phyloP scores from a whole-genome alignment of 1,140 invertebrate genomes.

The Drosophila hydei region DNA sequence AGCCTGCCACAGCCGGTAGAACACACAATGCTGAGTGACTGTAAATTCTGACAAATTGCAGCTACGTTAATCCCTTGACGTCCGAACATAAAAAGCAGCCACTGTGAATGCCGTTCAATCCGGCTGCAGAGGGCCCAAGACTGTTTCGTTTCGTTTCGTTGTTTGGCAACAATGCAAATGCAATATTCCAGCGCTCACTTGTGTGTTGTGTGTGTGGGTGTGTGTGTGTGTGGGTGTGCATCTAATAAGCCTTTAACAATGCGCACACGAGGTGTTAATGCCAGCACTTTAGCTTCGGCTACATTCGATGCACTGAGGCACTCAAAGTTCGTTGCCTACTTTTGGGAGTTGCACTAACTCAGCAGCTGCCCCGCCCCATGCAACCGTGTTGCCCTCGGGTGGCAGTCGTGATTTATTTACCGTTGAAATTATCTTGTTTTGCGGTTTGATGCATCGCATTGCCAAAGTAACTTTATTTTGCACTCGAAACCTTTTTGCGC shows the following conservation, averaged over 20 bases:
- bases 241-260: conserved; percentile 76
- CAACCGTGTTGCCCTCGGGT: conserved; percentile 27
- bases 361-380: conserved; percentile 19
- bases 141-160: background rate
- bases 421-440: conserved; percentile 83
- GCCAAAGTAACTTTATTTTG: conserved; percentile 81
- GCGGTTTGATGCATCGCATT: conserved; percentile 81
- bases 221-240: conserved; percentile 28
- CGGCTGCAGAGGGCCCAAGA: conserved; percentile 1
- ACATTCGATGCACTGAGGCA: conserved; percentile 28
- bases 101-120: conserved; percentile 20
- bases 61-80: conserved; percentile 26
- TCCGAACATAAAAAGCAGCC: conserved; percentile 24
- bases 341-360: conserved; percentile 46
- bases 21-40: conserved; percentile 13
- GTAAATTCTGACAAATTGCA: conserved; percentile 32
- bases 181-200: conserved; percentile 4
- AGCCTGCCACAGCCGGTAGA: conserved; percentile 3
- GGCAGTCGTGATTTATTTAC: conserved; percentile 80
- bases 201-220: conserved; percentile 6
- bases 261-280: conserved; percentile 64
- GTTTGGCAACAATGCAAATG: conserved; percentile 43
- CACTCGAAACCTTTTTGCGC: conserved; percentile 80
- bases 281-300: conserved; percentile 57
- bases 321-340: conserved; percentile 46